A percentile compares a stretch with the other conserved stretches of the same genome.
phyloP scores from a whole-genome alignment of 2,888 invertebrate genomes.

The Limenitis camilla region DNA sequence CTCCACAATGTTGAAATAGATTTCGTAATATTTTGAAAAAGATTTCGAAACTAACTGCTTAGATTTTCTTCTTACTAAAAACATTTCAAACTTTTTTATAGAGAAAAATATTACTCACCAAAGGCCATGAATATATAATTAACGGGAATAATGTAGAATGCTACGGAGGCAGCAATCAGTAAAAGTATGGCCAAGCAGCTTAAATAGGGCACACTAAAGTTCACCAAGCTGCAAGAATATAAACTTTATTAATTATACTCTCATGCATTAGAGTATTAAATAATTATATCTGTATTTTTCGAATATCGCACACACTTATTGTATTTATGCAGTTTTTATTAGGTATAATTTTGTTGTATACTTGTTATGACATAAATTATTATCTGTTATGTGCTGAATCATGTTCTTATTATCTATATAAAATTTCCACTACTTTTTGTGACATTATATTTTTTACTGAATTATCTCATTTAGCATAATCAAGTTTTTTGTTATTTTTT shows the following conservation, averaged over 20 bases:
- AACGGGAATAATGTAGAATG: constrained; percentile 53
- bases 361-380: too few relatives aligned
- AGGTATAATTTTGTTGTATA: too few relatives aligned
- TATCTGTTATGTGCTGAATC: too few relatives aligned
- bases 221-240: constrained; percentile 50
- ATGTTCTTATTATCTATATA: too few relatives aligned
- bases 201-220: constrained; percentile 62
- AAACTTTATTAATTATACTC: neutral
- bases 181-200: constrained; percentile 54
- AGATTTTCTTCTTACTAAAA: neutral
- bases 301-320: too few relatives aligned
- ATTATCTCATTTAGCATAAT: too few relatives aligned
- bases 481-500: too few relatives aligned
- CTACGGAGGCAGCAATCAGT: constrained; percentile 40
- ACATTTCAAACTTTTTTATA: neutral
- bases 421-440: too few relatives aligned
- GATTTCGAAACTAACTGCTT: neutral
- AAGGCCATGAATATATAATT: constrained; percentile 64
- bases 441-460: too few relatives aligned
- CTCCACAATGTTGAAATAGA: too few relatives aligned
- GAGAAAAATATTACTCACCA: constrained; percentile 38
- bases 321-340: too few relatives aligned
- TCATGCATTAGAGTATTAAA: neutral
- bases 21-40: neutral
- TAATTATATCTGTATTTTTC: neutral